These are phyloP conservation scores for Meloidogyne hapla DNA, from an alignment of 1,140 invertebrate genomes.

Conservation along the genomic window DNA sequence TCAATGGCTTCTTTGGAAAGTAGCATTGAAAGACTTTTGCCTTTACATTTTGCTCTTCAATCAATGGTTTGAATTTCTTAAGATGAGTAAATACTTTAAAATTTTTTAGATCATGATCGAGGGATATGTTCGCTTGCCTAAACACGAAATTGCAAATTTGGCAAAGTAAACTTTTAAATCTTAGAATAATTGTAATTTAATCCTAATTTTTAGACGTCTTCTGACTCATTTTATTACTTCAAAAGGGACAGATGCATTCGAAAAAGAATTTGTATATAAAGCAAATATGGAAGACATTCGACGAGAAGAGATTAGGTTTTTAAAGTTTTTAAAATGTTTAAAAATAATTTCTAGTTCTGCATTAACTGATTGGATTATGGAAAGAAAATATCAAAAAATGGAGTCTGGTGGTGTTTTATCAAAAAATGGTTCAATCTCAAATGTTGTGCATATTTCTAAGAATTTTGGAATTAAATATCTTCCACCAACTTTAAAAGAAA, in stretches of 20 bases:
- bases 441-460: slow-evolving; percentile 16
- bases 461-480: slow-evolving; percentile 15
- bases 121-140: slow-evolving; percentile 23
- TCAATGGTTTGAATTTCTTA: slow-evolving; percentile 25
- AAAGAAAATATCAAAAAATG: background rate
- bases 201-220: slow-evolving; percentile 24
- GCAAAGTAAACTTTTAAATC: slow-evolving; percentile 18
- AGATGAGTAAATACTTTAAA: background rate
- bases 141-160: slow-evolving; percentile 31
- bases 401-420: background rate
- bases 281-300: slow-evolving; percentile 34
- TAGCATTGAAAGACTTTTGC: slow-evolving; percentile 34
- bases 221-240: slow-evolving; percentile 31
- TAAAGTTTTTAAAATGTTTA: background rate
- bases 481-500: background rate
- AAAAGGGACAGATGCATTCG: slow-evolving; percentile 17
- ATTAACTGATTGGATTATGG: slow-evolving; percentile 7
- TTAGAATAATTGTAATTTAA: background rate
- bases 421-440: background rate
- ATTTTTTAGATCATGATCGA: slow-evolving; percentile 30
- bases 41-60: slow-evolving; percentile 37
- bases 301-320: slow-evolving; percentile 33
- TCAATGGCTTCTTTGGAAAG: slow-evolving; percentile 10
- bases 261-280: slow-evolving; percentile 32
- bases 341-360: background rate